Evolutionary conservation across 2,888 invertebrate genomes (phyloP).

Genomic region (Cheilosia impressa): DNA sequence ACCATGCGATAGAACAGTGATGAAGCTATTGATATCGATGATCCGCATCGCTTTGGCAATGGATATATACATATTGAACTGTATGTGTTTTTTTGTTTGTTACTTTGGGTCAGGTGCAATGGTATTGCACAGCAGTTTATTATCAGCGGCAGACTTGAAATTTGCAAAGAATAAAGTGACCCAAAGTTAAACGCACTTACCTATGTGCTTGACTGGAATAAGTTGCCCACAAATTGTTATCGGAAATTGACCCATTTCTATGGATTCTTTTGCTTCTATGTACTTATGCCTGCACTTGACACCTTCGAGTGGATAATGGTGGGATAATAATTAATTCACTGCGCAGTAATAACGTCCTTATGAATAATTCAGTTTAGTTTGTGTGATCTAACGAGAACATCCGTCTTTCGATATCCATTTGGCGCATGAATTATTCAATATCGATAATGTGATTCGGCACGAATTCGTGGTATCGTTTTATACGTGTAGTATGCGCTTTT

Average conservation of each 20-base stretch:
- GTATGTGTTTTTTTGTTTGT: no score
- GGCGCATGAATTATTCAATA: constrained; percentile 69
- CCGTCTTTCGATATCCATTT: constrained; percentile 70
- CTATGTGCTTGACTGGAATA: background rate
- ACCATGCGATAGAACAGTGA: background rate
- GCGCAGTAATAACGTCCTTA: constrained; percentile 63
- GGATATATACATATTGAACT: background rate
- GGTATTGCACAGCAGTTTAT: no score
- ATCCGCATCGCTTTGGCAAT: background rate
- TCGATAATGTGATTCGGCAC: constrained; percentile 64
- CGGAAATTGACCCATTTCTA: constrained; percentile 26
- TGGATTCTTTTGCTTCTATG: background rate
- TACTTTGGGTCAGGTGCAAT: no score
- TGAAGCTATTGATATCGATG: constrained; percentile 27
- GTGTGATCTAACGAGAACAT: constrained; percentile 66
- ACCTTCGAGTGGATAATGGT: constrained; percentile 70
- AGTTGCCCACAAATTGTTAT: background rate
- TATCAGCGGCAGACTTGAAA: no score
- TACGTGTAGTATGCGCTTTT: constrained; percentile 20
- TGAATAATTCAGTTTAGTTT: constrained; percentile 65
- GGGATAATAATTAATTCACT: constrained; percentile 70
- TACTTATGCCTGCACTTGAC: constrained; percentile 55
- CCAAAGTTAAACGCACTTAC: background rate
- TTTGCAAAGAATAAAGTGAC: no score
- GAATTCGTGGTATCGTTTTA: constrained; percentile 16